Evolutionary conservation across 2,888 invertebrate species (phyloP), one percentile per base, ranked within the genome.

Genomic region (Chirona hameri): DNA sequence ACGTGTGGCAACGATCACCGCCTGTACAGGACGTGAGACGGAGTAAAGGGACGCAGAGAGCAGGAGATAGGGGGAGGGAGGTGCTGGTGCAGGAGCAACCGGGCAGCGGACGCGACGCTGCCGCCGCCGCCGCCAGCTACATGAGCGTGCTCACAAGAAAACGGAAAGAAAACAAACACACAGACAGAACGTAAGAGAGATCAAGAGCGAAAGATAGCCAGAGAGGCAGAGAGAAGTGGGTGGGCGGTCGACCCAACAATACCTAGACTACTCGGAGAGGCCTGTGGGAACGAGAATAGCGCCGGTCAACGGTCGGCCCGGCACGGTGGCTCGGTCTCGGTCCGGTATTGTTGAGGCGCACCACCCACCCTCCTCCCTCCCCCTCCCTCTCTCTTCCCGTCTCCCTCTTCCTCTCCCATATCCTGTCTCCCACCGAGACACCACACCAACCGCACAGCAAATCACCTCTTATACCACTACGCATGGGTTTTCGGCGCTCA

Each of bases 181-280:
- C 57, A 9, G 18, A 0, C 76, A 3, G 27, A 55, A 55, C 27
- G 55, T 10, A 81, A n/a, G n/a, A 39, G 27, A 24, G 21, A 65
- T 3, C 21, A 46, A 4, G 69, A 29, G 24, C 39, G 24, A 52
- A 4, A 81, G 27, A 81, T n/a, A 81, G 27, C n/a, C n/a, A 31
- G 80, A 80, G 39, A n/a, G 48, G 27, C 29, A 29, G 9, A 7
- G 57, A 9, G n/a, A n/a, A 79, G n/a, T 14, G 69, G 10, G 27
- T 27, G 69, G 76, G 76, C 76, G 76, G 76, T 14, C 21, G 72
- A 39, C 76, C 76, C 76, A 76, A 76, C 76, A 76, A 39, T 76
- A 76, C 76, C 76, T 76, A 76, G 76, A 76, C 76, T 76, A 76
- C 21, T 76, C 76, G 76, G 76, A 76, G 76, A 76, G 31, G 76